These are phyloP conservation scores for Leptinotarsa peninsularis DNA, from an alignment of 2,888 invertebrate genomes.

Conservation along the genomic window DNA sequence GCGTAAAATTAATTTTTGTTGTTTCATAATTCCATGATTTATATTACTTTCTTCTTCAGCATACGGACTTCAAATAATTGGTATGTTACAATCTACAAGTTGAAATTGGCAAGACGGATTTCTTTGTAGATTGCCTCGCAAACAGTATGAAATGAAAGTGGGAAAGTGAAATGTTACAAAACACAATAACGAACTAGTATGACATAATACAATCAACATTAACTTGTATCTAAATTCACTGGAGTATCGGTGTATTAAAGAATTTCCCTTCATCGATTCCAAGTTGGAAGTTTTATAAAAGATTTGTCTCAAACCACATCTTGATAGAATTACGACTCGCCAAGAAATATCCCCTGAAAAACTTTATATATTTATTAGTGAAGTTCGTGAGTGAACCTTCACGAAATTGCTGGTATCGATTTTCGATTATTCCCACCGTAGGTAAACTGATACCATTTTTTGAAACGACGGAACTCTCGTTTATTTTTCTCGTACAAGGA, in stretches of 20 bases:
- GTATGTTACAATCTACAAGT: too few relatives aligned
- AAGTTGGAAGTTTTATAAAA: conserved; percentile 21
- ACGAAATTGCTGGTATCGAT: conserved; percentile 13
- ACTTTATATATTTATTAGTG: conserved; percentile 30
- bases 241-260: conserved; percentile 17
- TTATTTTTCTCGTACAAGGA: not conserved
- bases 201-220: too few relatives aligned
- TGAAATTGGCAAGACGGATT: too few relatives aligned
- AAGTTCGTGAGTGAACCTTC: conserved; percentile 13
- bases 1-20: too few relatives aligned
- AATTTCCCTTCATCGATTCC: conserved; percentile 18
- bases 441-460: not conserved
- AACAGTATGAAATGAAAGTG: too few relatives aligned
- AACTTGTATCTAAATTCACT: not conserved
- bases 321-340: conserved; percentile 29
- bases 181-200: too few relatives aligned
- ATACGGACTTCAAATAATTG: too few relatives aligned
- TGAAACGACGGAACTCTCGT: not conserved
- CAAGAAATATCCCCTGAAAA: conserved; percentile 20
- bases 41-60: too few relatives aligned
- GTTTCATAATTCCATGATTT: too few relatives aligned
- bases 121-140: too few relatives aligned
- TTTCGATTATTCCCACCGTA: conserved; percentile 1
- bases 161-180: too few relatives aligned
- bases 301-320: conserved; percentile 27